Conservation (phyloP, 2,797 vertebrate genomes). For the Paedocypris micromegethes region DNA sequence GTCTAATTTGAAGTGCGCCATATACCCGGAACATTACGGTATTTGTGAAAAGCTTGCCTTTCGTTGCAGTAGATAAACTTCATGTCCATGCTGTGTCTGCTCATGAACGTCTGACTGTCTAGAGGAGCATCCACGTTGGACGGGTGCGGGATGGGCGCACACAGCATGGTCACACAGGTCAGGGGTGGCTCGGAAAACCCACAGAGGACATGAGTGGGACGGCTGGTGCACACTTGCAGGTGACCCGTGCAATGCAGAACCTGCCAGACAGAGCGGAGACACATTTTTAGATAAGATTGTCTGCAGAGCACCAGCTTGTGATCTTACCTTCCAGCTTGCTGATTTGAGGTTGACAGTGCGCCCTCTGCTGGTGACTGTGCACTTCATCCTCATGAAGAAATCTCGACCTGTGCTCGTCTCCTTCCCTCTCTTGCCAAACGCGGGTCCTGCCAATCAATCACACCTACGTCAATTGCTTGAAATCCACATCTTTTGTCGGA, state of each 20-base stretch:
- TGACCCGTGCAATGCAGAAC: slow-evolving; percentile 82
- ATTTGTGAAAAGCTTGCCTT: slow-evolving; percentile 60
- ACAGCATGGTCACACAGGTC: slow-evolving; percentile 79
- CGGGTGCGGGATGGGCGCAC: slow-evolving; percentile 79
- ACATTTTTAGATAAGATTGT: background rate
- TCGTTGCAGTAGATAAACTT: slow-evolving; percentile 85
- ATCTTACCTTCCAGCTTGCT: slow-evolving; percentile 79
- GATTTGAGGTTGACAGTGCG: slow-evolving; percentile 85
- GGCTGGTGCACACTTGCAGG: slow-evolving; percentile 73
- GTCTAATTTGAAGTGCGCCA: no score
- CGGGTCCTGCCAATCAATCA: slow-evolving; percentile 56
- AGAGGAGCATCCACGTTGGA: slow-evolving; percentile 79
- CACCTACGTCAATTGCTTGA: background rate
- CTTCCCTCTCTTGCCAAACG: slow-evolving; percentile 74
- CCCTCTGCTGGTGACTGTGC: slow-evolving; percentile 82
- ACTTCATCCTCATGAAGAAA: slow-evolving; percentile 90
- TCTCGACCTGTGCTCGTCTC: slow-evolving; percentile 74
- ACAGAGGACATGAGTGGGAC: slow-evolving; percentile 65
- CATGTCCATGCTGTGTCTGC: slow-evolving; percentile 87
- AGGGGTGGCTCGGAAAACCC: slow-evolving; percentile 75
- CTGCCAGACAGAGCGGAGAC: slow-evolving; percentile 52
- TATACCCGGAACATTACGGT: no score
- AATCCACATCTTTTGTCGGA: background rate
- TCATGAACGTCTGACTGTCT: slow-evolving; percentile 83
- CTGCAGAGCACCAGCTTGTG: background rate